Evolutionary conservation across 2,888 invertebrate species (phyloP), one percentile per base, ranked within the genome.

Genomic region (Drosophila maculinotata): DNA sequence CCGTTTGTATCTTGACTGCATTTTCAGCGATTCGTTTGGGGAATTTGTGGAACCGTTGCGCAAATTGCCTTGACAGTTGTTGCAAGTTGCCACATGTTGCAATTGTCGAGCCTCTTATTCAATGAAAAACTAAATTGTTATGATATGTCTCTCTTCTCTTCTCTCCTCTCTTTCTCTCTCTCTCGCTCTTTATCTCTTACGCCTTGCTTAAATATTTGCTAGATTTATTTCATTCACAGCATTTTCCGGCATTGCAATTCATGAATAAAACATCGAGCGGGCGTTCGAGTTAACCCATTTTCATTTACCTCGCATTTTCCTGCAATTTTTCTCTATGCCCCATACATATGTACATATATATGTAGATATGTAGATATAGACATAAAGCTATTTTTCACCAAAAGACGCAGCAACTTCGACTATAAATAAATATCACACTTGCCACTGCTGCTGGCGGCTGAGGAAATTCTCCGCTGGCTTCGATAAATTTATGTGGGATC

Each of bases 381-480:
- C 69, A 73, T 68, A 73, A 74, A 59, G 60, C 58, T 66, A 64
- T 74, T 45, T 76, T 78, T 78, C 65, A 65, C 56, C 44, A 56
- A 67, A 53, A 70, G 59, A 64, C 68, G 41, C 60, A 26, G 15
- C 44, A 65, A 63, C 52, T 76, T 66, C 42, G 67, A 60, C 85
- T 81, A 81, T 79, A 81, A 81, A 81, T 81, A 81, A 82, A 81
- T 66, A 67, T 62, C 69, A 74, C 85, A 79, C 80, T 79, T 79
- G 68, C 73, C 62, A 48, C 53, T 39, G 23, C 38, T 20, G 20
- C 20, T 20, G 20, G 20, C 41, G 53, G 69, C 49, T 39, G 49
- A 41, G 49, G 7, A 33, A 54, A 56, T 64, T 54, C 58, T 54
- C 35, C 38, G 36, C 15, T 60, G 30, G 28, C 39, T 54, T 69